These are phyloP conservation scores for Gymnosoma rotundatum DNA, from an alignment of 2,888 invertebrate genomes.

Conservation along the genomic window DNA sequence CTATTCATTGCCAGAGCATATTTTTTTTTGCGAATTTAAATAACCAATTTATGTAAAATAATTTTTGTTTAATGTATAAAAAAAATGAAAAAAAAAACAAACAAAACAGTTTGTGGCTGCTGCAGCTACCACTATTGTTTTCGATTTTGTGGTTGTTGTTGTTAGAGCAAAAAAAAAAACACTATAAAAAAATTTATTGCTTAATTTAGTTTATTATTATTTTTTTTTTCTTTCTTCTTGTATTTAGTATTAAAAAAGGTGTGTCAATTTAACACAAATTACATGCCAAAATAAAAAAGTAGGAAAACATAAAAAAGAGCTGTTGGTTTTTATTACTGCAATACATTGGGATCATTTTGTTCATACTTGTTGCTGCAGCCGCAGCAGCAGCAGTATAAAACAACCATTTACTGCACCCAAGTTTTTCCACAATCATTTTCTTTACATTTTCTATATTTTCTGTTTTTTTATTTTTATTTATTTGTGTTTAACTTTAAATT, in stretches of 20 bases:
- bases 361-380: constrained; percentile 33
- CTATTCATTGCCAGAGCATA: constrained; percentile 21
- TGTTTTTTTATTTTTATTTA: constrained; percentile 2
- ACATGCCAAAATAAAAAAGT: constrained; percentile 65
- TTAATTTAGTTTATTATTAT: constrained; percentile 68
- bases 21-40: constrained; percentile 52
- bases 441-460: constrained; percentile 13
- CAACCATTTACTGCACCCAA: constrained; percentile 61
- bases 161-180: constrained; percentile 18
- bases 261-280: constrained; percentile 71
- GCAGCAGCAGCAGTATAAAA: too few relatives aligned
- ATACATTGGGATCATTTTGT: constrained; percentile 18
- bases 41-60: constrained; percentile 56
- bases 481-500: constrained; percentile 32
- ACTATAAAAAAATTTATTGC: constrained; percentile 66
- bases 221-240: constrained; percentile 8
- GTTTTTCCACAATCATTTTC: constrained; percentile 60
- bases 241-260: constrained; percentile 66
- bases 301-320: constrained; percentile 52
- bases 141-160: neutral
- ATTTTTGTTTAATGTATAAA: constrained; percentile 8
- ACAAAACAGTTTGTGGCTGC: constrained; percentile 9
- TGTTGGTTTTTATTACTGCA: constrained; percentile 52
- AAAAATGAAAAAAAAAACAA: neutral
- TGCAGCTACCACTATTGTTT: constrained; percentile 18